Evolutionary conservation across 1,140 invertebrate genomes (phyloP).

Genomic region (Solen grandis): DNA sequence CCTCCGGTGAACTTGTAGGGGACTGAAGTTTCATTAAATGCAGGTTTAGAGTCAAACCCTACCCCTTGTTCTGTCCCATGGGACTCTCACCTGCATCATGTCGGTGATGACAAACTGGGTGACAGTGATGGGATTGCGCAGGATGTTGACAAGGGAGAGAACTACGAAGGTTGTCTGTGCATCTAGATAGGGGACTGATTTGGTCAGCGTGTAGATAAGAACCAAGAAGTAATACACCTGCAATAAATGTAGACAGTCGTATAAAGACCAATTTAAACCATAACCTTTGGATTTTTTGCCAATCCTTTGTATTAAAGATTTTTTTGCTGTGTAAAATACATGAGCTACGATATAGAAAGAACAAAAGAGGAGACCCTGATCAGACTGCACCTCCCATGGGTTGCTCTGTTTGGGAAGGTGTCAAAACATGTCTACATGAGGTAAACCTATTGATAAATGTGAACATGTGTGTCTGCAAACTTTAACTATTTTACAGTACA

Average conservation of each 20-base stretch:
- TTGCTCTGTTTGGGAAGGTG: too few relatives aligned
- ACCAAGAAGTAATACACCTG: slow-evolving; percentile 93
- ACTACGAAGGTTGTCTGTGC: slow-evolving; percentile 95
- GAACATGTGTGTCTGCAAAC: neutral
- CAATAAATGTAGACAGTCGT: slow-evolving; percentile 81
- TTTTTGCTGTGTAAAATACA: too few relatives aligned
- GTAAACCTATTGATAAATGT: neutral
- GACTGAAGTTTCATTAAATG: too few relatives aligned
- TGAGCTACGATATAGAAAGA: too few relatives aligned
- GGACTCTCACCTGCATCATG: slow-evolving; percentile 80
- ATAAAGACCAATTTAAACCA: too few relatives aligned
- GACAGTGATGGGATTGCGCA: slow-evolving; percentile 90
- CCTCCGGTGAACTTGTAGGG: too few relatives aligned
- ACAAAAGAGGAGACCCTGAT: neutral
- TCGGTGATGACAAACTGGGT: slow-evolving; percentile 82
- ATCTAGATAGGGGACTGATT: slow-evolving; percentile 87
- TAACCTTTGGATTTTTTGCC: too few relatives aligned
- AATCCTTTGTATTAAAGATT: too few relatives aligned
- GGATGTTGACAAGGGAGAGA: slow-evolving; percentile 97
- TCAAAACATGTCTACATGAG: neutral
- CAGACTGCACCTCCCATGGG: neutral
- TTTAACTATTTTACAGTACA: neutral
- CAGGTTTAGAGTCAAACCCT: too few relatives aligned
- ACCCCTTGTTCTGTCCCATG: too few relatives aligned
- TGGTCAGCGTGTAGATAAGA: slow-evolving; percentile 74